A percentile compares a stretch with the other conserved stretches of the same genome.
phyloP scores from a whole-genome alignment of 2,113 vertebrate genomes.

The Ursus arctos region DNA sequence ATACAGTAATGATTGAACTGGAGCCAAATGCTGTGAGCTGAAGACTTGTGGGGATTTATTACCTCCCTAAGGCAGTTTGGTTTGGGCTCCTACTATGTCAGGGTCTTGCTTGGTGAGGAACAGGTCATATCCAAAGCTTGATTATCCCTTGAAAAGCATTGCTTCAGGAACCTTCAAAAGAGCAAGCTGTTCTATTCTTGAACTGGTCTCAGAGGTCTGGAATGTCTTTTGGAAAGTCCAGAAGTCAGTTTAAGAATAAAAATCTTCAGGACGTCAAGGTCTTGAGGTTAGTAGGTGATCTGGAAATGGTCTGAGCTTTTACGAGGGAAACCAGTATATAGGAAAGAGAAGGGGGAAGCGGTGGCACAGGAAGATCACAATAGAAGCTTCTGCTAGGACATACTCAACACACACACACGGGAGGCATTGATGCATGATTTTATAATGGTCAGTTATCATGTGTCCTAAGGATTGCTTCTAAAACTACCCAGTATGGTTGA shows the following conservation, averaged over 20 bases:
- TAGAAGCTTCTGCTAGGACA: not conserved
- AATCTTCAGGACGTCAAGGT: not conserved
- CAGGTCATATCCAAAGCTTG: not conserved
- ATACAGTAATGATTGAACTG: not conserved
- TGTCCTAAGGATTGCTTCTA: not conserved
- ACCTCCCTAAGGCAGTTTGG: not conserved
- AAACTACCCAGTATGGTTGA: not conserved
- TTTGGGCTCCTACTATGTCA: not conserved
- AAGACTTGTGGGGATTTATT: not conserved
- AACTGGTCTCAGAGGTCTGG: not conserved
- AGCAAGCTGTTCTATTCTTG: not conserved
- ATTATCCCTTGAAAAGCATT: not conserved
- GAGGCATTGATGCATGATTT: not conserved
- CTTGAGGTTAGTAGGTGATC: not conserved
- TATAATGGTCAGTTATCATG: not conserved
- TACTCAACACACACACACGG: fast-evolving
- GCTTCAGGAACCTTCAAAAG: not conserved
- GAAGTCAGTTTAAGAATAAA: not conserved
- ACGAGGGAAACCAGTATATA: not conserved
- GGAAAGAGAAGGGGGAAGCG: not conserved
- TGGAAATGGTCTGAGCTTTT: not conserved
- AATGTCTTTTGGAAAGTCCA: not conserved
- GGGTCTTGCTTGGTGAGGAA: not conserved
- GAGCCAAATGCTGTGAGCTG: not conserved
- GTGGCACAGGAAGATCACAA: not conserved